A percentile compares a stretch with the other conserved stretches of the same genome.
Conservation (phyloP, 1,140 invertebrate genomes). For the Chlorops oryzae region DNA sequence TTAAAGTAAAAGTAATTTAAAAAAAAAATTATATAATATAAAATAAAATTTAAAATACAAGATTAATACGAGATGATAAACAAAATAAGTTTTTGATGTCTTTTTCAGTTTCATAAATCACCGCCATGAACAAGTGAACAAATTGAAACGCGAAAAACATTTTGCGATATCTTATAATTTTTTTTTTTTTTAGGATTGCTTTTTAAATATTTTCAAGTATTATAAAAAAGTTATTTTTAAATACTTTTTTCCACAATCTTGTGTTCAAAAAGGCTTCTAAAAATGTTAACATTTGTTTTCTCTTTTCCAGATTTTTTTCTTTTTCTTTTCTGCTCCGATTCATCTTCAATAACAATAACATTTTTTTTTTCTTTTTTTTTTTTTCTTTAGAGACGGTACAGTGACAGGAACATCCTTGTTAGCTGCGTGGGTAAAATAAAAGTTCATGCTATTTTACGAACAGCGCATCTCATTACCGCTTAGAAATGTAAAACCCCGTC, state of each 20-base stretch:
- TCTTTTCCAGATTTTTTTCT: constrained; percentile 11
- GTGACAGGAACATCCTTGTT: background rate
- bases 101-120: background rate
- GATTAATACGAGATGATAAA: background rate
- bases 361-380: constrained; percentile 10
- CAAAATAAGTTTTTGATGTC: background rate
- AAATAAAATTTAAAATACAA: background rate
- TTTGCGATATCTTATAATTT: background rate
- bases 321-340: constrained; percentile 7
- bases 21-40: background rate
- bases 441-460: too few species aligned
- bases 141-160: background rate
- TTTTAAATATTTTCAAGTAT: background rate
- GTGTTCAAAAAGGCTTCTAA: too few species aligned
- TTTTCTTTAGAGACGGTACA: background rate
- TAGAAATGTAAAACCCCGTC: constrained; percentile 45
- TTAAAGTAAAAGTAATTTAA: constrained; percentile 14
- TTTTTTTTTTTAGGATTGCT: background rate
- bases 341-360: too few species aligned
- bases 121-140: background rate
- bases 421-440: too few species aligned
- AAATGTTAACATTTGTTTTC: too few species aligned
- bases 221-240: too few species aligned
- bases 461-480: background rate
- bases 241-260: too few species aligned